Conservation (phyloP, 2,888 invertebrate species). For the Blastobasis adustella region DNA sequence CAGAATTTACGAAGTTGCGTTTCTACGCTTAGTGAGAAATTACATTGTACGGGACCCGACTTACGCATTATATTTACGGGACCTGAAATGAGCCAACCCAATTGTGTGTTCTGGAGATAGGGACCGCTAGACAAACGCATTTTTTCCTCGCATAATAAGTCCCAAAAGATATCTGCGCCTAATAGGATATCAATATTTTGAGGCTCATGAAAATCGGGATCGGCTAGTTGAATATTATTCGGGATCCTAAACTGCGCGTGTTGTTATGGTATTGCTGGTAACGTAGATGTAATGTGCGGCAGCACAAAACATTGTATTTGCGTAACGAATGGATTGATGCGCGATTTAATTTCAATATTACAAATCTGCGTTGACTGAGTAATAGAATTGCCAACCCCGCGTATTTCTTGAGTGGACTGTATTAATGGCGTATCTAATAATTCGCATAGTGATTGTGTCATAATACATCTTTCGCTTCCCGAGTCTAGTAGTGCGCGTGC, state of each 20-base stretch:
- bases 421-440: slow-evolving; percentile 6
- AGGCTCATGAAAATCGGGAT: too few species aligned
- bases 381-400: slow-evolving; percentile 6
- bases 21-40: slow-evolving; percentile 6
- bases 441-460: slow-evolving; percentile 7
- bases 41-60: slow-evolving; percentile 5
- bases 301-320: background rate
- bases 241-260: background rate
- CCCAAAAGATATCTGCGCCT: too few species aligned
- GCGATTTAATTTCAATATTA: too few species aligned
- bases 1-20: slow-evolving; percentile 8
- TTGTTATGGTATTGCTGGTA: slow-evolving; percentile 10
- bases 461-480: slow-evolving; percentile 7
- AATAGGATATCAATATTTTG: too few species aligned
- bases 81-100: slow-evolving; percentile 12
- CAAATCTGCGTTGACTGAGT: too few species aligned
- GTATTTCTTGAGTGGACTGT: slow-evolving; percentile 14
- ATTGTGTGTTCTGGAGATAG: slow-evolving; percentile 7
- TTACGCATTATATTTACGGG: background rate
- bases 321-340: too few species aligned
- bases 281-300: slow-evolving; percentile 5
- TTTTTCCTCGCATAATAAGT: background rate
- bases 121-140: slow-evolving; percentile 7
- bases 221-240: too few species aligned
- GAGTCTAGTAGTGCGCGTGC: slow-evolving; percentile 5